A percentile compares a stretch with the other conserved stretches of the same genome.
These are phyloP conservation scores for Eutrigla gurnardus DNA, from an alignment of 2,797 vertebrate species.

Conservation along the genomic window DNA sequence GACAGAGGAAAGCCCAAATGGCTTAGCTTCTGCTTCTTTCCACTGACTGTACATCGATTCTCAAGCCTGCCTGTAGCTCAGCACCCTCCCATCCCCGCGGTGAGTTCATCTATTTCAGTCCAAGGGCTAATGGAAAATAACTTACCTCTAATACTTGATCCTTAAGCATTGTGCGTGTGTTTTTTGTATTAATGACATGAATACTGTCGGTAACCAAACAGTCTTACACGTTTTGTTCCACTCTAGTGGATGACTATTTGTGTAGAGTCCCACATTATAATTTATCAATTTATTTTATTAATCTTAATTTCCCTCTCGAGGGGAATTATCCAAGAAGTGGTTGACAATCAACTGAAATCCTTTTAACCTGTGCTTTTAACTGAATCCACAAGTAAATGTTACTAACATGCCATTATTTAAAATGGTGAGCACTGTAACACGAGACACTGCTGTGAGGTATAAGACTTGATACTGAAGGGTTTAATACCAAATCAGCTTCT, in stretches of 20 bases:
- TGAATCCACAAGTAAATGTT: conserved; percentile 64
- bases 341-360: conserved; percentile 88
- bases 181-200: conserved; percentile 29
- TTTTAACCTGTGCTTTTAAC: conserved; percentile 67
- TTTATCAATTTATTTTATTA: conserved; percentile 65
- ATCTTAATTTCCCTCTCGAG: conserved; percentile 67
- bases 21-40: conserved; percentile 57
- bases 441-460: conserved; percentile 51
- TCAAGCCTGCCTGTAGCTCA: conserved; percentile 68
- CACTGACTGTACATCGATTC: conserved; percentile 46
- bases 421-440: conserved; percentile 70
- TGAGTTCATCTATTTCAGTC: conserved; percentile 78
- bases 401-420: conserved; percentile 74
- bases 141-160: conserved; percentile 82
- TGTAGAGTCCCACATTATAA: conserved; percentile 69
- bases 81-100: conserved; percentile 34
- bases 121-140: conserved; percentile 78
- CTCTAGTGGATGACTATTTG: conserved; percentile 51
- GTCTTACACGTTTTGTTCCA: conserved; percentile 75
- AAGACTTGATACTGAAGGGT: conserved; percentile 39
- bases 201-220: conserved; percentile 73
- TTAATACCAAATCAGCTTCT: conserved; percentile 69
- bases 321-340: conserved; percentile 77
- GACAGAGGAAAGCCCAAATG: conserved; percentile 70
- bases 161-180: conserved; percentile 58